These are phyloP conservation scores for Arenicola marina DNA, from an alignment of 2,888 invertebrate species.

Conservation along the genomic window DNA sequence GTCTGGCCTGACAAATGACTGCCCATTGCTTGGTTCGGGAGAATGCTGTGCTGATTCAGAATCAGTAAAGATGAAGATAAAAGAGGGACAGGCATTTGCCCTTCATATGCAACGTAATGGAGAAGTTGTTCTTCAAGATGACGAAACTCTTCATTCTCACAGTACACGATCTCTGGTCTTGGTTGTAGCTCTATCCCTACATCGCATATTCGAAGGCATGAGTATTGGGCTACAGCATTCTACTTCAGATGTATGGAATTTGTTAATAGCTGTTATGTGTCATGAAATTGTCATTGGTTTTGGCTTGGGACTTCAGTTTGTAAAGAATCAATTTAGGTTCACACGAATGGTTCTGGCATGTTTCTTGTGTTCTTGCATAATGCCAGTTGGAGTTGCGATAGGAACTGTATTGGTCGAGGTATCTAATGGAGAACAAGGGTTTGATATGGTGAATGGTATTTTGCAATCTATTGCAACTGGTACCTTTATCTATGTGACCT, in stretches of 20 bases:
- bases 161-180: conserved; percentile 61
- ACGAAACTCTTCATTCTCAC: conserved; percentile 8
- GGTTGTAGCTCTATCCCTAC: conserved; percentile 65
- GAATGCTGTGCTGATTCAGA: conserved; percentile 22
- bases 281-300: conserved; percentile 67
- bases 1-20: too few species aligned
- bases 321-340: conserved; percentile 29
- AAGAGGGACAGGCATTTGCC: neutral
- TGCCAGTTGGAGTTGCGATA: conserved; percentile 34
- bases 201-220: conserved; percentile 67
- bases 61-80: neutral
- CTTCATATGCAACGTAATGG: neutral
- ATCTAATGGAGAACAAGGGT: conserved; percentile 27
- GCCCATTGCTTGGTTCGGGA: conserved; percentile 25
- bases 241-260: conserved; percentile 46
- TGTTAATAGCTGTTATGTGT: conserved; percentile 62
- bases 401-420: conserved; percentile 34
- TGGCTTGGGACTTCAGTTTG: conserved; percentile 63
- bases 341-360: conserved; percentile 21
- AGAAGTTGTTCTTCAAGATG: conserved; percentile 1
- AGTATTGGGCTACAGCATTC: conserved; percentile 64
- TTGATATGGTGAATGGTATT: conserved; percentile 50
- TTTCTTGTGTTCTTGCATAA: conserved; percentile 32
- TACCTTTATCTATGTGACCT: conserved; percentile 89
- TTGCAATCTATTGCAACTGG: conserved; percentile 85